Percentiles rank a stretch among this genome's conserved stretches.
Evolutionary conservation across 1,140 invertebrate species (phyloP).

Genomic region (Hylaeus volcanicus): DNA sequence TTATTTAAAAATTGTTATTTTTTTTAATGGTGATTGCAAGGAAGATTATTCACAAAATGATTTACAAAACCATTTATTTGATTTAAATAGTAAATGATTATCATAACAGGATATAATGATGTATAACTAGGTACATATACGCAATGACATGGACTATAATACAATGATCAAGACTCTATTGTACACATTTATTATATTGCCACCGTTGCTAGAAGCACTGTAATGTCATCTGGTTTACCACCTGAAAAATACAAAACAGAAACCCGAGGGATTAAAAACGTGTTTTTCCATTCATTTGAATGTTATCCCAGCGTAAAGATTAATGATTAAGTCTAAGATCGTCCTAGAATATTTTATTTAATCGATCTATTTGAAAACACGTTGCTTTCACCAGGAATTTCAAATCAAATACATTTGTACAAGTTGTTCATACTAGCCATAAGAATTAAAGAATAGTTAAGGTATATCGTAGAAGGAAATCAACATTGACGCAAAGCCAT

Average conservation of each 20-base stretch:
- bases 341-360: background rate
- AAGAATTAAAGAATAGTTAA: conserved; percentile 19
- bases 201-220: conserved; percentile 95
- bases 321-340: background rate
- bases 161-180: conserved; percentile 77
- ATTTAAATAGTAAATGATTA: conserved; percentile 75
- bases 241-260: conserved; percentile 84
- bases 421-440: conserved; percentile 23
- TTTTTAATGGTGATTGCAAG: conserved; percentile 8
- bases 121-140: conserved; percentile 72
- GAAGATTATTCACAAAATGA: conserved; percentile 38
- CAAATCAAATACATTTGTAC: conserved; percentile 1
- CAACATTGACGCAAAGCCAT: conserved; percentile 5
- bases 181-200: conserved; percentile 83
- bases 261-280: conserved; percentile 2
- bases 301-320: background rate
- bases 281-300: conserved; percentile 10
- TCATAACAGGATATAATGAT: conserved; percentile 69
- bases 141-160: conserved; percentile 79
- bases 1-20: background rate
- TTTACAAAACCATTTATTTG: conserved; percentile 71
- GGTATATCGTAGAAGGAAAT: background rate
- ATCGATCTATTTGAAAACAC: background rate
- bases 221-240: conserved; percentile 98
- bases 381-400: background rate